A percentile compares a stretch with the other conserved stretches of the same genome.
These are phyloP conservation scores for Patella pellucida DNA, from an alignment of 2,888 invertebrate species.

Conservation along the genomic window DNA sequence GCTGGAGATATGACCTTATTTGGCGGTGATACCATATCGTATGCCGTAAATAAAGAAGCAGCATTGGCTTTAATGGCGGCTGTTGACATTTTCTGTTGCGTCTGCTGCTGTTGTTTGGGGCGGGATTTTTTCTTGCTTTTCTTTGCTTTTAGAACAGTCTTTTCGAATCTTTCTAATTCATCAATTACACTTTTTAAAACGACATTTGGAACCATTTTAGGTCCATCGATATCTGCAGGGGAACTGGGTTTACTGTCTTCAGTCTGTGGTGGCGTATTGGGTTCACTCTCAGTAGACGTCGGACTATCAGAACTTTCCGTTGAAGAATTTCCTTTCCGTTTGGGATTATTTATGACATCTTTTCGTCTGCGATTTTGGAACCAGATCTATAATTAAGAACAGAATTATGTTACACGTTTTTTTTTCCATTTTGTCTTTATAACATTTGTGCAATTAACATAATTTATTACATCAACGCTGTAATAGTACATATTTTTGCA, in stretches of 20 bases:
- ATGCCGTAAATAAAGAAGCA: constrained; percentile 42
- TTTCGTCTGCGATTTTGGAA: constrained; percentile 69
- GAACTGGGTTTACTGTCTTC: constrained; percentile 23
- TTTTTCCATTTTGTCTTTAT: neutral
- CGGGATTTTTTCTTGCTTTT: constrained; percentile 48
- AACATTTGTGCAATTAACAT: no score
- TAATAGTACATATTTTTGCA: no score
- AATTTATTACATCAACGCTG: no score
- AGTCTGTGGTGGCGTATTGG: constrained; percentile 25
- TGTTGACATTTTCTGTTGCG: constrained; percentile 22
- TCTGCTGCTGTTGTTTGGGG: constrained; percentile 38
- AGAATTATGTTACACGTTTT: neutral
- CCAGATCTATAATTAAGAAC: constrained; percentile 60
- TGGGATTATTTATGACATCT: constrained; percentile 58
- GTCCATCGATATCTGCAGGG: constrained; percentile 21
- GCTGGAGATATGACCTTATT: constrained; percentile 58
- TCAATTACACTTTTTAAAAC: constrained; percentile 60
- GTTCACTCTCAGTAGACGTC: constrained; percentile 17
- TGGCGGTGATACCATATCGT: constrained; percentile 61
- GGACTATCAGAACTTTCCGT: constrained; percentile 15
- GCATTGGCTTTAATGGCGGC: constrained; percentile 11
- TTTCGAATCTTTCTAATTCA: constrained; percentile 58
- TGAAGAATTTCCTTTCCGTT: constrained; percentile 27
- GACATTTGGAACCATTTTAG: constrained; percentile 51
- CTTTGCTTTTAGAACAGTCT: constrained; percentile 48